Conservation (phyloP, 2,888 invertebrate species). For the Diadromus collaris region DNA sequence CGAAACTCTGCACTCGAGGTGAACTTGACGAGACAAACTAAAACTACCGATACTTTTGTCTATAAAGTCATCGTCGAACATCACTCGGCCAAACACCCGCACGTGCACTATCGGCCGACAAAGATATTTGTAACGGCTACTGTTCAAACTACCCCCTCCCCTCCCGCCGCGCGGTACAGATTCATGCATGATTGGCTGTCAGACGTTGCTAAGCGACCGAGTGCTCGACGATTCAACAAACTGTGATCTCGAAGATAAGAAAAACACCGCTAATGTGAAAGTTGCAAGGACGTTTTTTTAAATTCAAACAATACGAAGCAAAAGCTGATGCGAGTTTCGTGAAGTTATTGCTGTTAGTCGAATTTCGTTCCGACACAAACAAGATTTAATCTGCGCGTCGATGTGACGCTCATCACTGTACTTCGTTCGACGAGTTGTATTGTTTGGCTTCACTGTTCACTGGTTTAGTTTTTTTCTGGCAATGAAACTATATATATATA, state of each 20-base stretch:
- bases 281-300: background rate
- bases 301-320: background rate
- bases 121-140: background rate
- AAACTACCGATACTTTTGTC: slow-evolving; percentile 25
- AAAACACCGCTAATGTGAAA: background rate
- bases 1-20: slow-evolving; percentile 9
- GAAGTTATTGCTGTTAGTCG: too few species aligned
- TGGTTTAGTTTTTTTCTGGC: slow-evolving; percentile 25
- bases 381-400: background rate
- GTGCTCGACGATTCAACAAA: background rate
- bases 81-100: slow-evolving; percentile 6
- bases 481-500: background rate
- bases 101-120: background rate
- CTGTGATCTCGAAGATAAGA: background rate
- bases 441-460: background rate
- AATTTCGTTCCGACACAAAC: background rate
- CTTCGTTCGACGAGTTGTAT: background rate
- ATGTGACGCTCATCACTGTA: background rate
- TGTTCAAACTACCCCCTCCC: too few species aligned
- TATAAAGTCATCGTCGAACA: slow-evolving; percentile 35
- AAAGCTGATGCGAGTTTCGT: background rate
- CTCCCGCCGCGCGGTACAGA: background rate
- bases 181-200: background rate
- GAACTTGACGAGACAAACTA: slow-evolving; percentile 1
- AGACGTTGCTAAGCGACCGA: background rate